Evolutionary conservation across 2,113 vertebrate genomes (phyloP).

Genomic region (Erythrocercus mccallii): DNA sequence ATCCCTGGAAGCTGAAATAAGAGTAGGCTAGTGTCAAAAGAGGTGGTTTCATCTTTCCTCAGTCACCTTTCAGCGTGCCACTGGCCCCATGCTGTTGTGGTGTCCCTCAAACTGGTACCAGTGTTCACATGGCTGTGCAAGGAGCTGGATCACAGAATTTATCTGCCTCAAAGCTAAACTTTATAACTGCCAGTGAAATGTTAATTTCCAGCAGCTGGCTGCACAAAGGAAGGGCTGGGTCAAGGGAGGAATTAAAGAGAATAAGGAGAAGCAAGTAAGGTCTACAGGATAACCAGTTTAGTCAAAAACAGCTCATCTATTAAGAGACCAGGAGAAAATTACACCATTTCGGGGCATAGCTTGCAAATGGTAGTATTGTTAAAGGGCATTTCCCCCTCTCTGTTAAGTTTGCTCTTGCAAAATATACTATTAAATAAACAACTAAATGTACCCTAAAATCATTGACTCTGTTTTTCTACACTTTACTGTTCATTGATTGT

Average conservation of each 20-base stretch:
- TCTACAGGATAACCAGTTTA: not conserved
- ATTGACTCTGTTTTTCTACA: not conserved
- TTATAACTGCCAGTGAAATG: not conserved
- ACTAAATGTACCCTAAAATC: not conserved
- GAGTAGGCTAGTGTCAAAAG: not conserved
- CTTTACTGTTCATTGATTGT: not conserved
- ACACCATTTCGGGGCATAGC: not conserved
- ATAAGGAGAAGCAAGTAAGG: not conserved
- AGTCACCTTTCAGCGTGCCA: not conserved
- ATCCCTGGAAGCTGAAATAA: not conserved
- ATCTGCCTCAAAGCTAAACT: not conserved
- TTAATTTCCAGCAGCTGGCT: not conserved
- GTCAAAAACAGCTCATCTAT: not conserved
- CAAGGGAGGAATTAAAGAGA: not conserved
- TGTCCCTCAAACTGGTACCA: not conserved
- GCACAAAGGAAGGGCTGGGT: not conserved
- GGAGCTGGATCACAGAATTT: not conserved
- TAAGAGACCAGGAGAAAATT: not conserved
- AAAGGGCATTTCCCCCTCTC: not conserved
- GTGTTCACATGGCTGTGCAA: rapidly evolving
- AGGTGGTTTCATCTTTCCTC: not conserved
- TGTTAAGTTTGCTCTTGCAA: not conserved
- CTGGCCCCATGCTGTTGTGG: not conserved
- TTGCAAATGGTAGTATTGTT: not conserved
- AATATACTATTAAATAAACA: not conserved